Evolutionary conservation across 2,888 invertebrate genomes (phyloP), one percentile per base, ranked within the genome.

Genomic region (Hesperia comma): DNA sequence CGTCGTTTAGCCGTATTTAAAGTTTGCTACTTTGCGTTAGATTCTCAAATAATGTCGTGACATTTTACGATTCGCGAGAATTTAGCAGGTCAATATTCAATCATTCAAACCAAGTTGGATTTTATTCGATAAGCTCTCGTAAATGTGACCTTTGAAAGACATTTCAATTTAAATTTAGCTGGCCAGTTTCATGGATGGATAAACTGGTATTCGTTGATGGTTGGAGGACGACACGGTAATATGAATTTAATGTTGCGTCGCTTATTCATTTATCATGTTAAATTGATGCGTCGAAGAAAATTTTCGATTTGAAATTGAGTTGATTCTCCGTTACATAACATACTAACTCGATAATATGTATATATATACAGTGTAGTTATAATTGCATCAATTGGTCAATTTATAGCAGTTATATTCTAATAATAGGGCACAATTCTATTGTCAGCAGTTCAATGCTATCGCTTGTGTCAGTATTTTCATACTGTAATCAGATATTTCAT

Each of bases 401-500:
- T 49, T 49, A 49, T 49, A 46, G 2, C 19, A 49, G 57, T 41
- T 19, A 57, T 41, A 41, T 41, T 40, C 8, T 32, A 32, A 32
- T 53, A 57, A 57, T 26, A 57, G 57, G 57, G 21, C 21, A 56
- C 55, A 17, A 19, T 62, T 66, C 62, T 61, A 66, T 68, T 68
- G 68, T 70, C 61, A n/a, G 43, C 37, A 33, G 63, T 68, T 73
- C 73, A 75, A 73, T 79, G 75, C 69, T 75, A 75, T 71, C 68
- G 70, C 70, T 73, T 68, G 68, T 68, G 63, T 71, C 56, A 68
- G 70, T 62, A 62, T 66, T 73, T 72, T 74, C 70, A 69, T 72
- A 74, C 70, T 74, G 61, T 69, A 69, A 77, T 74, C 70, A 63
- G 63, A 26, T 54, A 70, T 75, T 77, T 79, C 77, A 79, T 76